Evolutionary conservation across 2,113 vertebrate genomes (phyloP).

Genomic region (Uria aalge): DNA sequence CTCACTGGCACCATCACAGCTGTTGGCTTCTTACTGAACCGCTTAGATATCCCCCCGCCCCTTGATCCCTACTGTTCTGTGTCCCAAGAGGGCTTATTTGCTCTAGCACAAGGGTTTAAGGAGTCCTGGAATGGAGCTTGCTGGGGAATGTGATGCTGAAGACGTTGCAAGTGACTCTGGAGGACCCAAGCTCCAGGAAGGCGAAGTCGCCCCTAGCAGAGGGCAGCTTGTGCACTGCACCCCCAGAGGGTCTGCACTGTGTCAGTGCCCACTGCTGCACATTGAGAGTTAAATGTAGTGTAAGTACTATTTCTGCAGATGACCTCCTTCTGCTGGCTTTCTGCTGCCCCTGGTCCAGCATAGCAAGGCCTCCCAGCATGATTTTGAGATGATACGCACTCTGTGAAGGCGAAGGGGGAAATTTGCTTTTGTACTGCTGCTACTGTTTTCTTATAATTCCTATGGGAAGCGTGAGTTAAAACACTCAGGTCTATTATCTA

Average conservation of each 20-base stretch:
- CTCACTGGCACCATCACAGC: not conserved
- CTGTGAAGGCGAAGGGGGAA: not conserved
- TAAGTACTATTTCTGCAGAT: not conserved
- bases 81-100: not conserved
- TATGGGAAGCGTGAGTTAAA: not conserved
- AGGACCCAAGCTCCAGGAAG: not conserved
- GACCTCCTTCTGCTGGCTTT: not conserved
- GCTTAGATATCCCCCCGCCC: not conserved
- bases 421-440: not conserved
- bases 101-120: not conserved
- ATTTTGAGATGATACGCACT: not conserved
- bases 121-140: not conserved
- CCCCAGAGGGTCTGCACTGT: not conserved
- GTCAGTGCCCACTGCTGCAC: not conserved
- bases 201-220: too few species aligned
- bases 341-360: not conserved
- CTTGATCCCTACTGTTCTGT: not conserved
- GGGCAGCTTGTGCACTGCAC: not conserved
- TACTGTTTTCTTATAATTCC: not conserved
- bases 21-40: not conserved
- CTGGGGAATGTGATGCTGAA: not conserved
- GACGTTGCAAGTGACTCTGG: not conserved
- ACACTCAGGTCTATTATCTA: not conserved
- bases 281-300: not conserved
- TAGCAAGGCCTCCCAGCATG: not conserved